Percentiles rank a stretch among this genome's conserved stretches.
Conservation (phyloP, 2,888 invertebrate species). For the Ecliptopera silaceata region DNA sequence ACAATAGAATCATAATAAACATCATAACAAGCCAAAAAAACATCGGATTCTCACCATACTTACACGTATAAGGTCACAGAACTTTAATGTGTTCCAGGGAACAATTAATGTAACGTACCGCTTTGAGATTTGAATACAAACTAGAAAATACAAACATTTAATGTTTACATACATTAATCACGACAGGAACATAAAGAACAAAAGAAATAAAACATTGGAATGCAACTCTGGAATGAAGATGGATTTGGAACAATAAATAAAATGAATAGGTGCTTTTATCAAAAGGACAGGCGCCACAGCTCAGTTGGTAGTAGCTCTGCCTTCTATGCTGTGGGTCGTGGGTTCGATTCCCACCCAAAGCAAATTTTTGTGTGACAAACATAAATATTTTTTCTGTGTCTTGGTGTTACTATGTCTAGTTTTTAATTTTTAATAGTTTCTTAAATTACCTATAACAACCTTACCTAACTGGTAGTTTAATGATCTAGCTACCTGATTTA, state of each 20-base stretch:
- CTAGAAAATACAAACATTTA: constrained; percentile 34
- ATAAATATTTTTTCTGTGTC: too few species aligned
- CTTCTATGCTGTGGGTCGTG: too few species aligned
- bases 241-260: neutral
- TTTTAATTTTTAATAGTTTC: too few species aligned
- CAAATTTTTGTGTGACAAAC: too few species aligned
- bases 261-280: neutral
- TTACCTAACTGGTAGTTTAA: too few species aligned
- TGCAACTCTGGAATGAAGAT: constrained; percentile 10
- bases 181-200: constrained; percentile 25
- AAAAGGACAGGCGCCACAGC: too few species aligned
- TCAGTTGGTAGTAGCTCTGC: too few species aligned
- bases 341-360: too few species aligned
- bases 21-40: constrained; percentile 40
- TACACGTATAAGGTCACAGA: constrained; percentile 67
- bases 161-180: constrained; percentile 45
- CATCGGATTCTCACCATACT: constrained; percentile 54
- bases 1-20: constrained; percentile 43
- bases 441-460: too few species aligned
- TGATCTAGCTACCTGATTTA: neutral
- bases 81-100: constrained; percentile 63
- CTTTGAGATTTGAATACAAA: constrained; percentile 64
- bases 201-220: constrained; percentile 21
- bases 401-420: too few species aligned
- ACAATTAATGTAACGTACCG: constrained; percentile 65